Evolutionary conservation across 2,888 invertebrate genomes (phyloP).

Genomic region (Myathropa florea): DNA sequence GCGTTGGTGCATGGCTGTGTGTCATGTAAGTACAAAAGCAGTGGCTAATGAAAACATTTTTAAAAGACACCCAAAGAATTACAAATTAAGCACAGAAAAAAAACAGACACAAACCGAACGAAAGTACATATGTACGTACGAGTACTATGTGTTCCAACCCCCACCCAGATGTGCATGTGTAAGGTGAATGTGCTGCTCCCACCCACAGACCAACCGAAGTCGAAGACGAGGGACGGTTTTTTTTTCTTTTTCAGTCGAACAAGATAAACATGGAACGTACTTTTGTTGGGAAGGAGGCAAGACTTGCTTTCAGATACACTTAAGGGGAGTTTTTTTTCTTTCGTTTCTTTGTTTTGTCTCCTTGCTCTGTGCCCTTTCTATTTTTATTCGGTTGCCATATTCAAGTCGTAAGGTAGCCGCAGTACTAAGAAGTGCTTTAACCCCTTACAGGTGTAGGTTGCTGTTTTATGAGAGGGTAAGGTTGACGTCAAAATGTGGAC

Average conservation of each 20-base stretch:
- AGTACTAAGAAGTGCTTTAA: slow-evolving; percentile 33
- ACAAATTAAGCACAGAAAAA: slow-evolving; percentile 48
- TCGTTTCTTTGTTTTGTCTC: slow-evolving; percentile 1
- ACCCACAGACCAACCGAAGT: slow-evolving; percentile 9
- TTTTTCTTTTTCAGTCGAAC: slow-evolving; percentile 1
- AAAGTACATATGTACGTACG: background rate
- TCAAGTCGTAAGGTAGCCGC: background rate
- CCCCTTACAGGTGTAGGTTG: slow-evolving; percentile 35
- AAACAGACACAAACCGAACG: background rate
- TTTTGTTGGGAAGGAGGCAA: slow-evolving; percentile 2
- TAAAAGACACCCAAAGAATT: slow-evolving; percentile 47
- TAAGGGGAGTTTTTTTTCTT: slow-evolving; percentile 26
- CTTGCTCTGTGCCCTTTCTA: background rate
- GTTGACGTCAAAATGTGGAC: slow-evolving; percentile 3
- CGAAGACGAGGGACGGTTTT: slow-evolving; percentile 10
- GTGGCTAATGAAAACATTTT: slow-evolving; percentile 28
- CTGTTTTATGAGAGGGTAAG: background rate
- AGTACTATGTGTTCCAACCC: slow-evolving; percentile 11
- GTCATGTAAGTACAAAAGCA: background rate
- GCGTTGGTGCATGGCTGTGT: background rate
- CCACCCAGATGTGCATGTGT: slow-evolving; percentile 11
- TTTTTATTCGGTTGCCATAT: too few relatives aligned
- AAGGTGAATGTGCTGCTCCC: slow-evolving; percentile 59
- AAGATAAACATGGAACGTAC: slow-evolving; percentile 35
- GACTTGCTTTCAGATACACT: slow-evolving; percentile 39